Conservation (phyloP, 1,140 invertebrate species). For the Tetragnatha versicolor region DNA sequence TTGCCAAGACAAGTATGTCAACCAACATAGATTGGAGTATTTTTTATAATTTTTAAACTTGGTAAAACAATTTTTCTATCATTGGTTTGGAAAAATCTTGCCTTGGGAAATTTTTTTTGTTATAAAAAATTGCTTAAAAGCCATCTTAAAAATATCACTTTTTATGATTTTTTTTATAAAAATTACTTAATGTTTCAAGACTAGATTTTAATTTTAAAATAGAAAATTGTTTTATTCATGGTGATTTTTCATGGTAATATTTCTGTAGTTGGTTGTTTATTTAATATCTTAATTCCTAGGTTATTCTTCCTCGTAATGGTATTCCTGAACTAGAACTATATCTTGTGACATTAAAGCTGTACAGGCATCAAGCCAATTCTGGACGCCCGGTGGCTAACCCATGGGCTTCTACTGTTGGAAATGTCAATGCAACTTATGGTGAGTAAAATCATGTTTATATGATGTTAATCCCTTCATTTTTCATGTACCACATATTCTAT, state of each 20-base stretch:
- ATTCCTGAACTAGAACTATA: conserved; percentile 81
- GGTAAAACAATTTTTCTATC: too few relatives aligned
- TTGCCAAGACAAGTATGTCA: conserved; percentile 78
- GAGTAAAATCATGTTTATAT: not conserved
- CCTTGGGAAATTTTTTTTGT: too few relatives aligned
- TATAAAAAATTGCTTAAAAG: too few relatives aligned
- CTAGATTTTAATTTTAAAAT: not conserved
- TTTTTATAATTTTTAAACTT: too few relatives aligned
- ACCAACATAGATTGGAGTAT: too few relatives aligned
- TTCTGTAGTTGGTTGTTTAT: not conserved
- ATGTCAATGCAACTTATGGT: conserved; percentile 39
- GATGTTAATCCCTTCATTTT: too few relatives aligned
- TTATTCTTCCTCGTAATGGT: conserved; percentile 70
- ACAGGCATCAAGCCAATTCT: conserved; percentile 73
- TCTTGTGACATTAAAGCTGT: conserved; percentile 77
- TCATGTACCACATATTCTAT: too few relatives aligned
- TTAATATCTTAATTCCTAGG: conserved; percentile 62
- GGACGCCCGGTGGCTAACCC: conserved; percentile 61
- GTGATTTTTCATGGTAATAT: not conserved
- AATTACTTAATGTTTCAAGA: too few relatives aligned
- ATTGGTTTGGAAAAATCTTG: too few relatives aligned
- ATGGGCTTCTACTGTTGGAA: conserved; percentile 70
- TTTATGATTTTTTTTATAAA: too few relatives aligned
- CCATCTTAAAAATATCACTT: too few relatives aligned
- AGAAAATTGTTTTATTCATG: not conserved